Evolutionary conservation across 2,113 vertebrate species (phyloP), one percentile per base, ranked within the genome.

Genomic region (Tyto alba): DNA sequence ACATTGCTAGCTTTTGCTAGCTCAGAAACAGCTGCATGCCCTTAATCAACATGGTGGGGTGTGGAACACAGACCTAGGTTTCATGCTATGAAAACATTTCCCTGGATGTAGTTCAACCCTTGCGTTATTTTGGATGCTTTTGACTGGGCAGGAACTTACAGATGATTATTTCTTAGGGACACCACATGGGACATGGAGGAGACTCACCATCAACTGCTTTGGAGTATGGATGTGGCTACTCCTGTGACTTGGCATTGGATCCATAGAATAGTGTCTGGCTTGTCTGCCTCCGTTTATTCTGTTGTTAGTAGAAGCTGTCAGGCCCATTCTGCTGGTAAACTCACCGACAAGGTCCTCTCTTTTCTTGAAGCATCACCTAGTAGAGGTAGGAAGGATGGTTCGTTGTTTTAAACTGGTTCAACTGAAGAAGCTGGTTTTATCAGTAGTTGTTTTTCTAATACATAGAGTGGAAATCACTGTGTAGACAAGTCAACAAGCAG

Each of bases 41-140:
- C 59, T 66, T 53, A 47, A 40, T 68, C 47, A 60, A 2, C 30
- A 26, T 0, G 0, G 16, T 32, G 25, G 38, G 13, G 6, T 83
- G 3, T 50, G 41, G 25, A 41, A 16, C 27, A 27, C 67, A 69
- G 14, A 48, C 15, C 19, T 78, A 13, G 8, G 34, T 87, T 64
- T 89, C 34, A 16, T 56, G 21, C 30, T 84, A 1, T 69, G 55
- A 20, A 80, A 84, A 43, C 30, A 40, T 11, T 2, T 0, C 43
- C 83, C 72, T 34, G 57, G 43, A 25, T 77, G 50, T 45, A 63
- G 27, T 56, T 90, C 40, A 77, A 27, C 13, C 48, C 20, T 92
- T 10, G 1, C 3, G 0, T 76, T 69, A 22, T 66, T 91, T 77
- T 45, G 73, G 10, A 27, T 88, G 59, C 26, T 72, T 83, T 45